A percentile compares a stretch with the other conserved stretches of the same genome.
phyloP scores from a whole-genome alignment of 2,888 invertebrate species.

The Herminia tarsipennalis region DNA sequence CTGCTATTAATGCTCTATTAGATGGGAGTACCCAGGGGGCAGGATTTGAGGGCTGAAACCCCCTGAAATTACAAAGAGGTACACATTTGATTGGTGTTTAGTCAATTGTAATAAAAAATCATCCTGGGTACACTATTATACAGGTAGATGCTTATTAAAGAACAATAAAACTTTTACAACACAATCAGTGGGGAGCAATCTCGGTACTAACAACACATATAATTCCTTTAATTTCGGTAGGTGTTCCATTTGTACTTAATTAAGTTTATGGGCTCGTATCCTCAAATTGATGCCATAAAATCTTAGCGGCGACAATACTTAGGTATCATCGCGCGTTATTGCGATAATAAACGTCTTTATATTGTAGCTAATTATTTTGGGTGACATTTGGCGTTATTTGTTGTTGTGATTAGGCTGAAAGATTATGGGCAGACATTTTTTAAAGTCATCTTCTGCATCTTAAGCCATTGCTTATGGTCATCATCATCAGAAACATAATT shows the following conservation, averaged over 20 bases:
- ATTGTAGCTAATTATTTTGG: conserved; percentile 24
- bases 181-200: conserved; percentile 48
- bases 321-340: conserved; percentile 41
- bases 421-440: too few relatives aligned
- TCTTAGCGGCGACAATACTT: conserved; percentile 45
- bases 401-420: not conserved
- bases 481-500: too few relatives aligned
- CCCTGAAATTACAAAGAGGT: too few relatives aligned
- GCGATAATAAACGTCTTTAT: conserved; percentile 33
- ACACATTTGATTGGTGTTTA: too few relatives aligned
- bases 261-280: conserved; percentile 60
- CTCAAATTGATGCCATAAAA: conserved; percentile 62
- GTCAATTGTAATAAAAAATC: conserved; percentile 29
- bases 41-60: too few relatives aligned
- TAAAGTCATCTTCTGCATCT: too few relatives aligned
- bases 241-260: conserved; percentile 63
- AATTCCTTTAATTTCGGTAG: conserved; percentile 55
- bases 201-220: conserved; percentile 44
- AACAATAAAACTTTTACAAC: conserved; percentile 48
- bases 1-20: too few relatives aligned
- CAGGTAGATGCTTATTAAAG: conserved; percentile 39
- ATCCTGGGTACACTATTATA: conserved; percentile 38
- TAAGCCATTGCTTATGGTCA: too few relatives aligned
- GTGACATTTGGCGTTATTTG: not conserved
- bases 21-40: too few relatives aligned